These are phyloP conservation scores for Xylocampa areola DNA, from an alignment of 2,888 invertebrate genomes.

Conservation along the genomic window DNA sequence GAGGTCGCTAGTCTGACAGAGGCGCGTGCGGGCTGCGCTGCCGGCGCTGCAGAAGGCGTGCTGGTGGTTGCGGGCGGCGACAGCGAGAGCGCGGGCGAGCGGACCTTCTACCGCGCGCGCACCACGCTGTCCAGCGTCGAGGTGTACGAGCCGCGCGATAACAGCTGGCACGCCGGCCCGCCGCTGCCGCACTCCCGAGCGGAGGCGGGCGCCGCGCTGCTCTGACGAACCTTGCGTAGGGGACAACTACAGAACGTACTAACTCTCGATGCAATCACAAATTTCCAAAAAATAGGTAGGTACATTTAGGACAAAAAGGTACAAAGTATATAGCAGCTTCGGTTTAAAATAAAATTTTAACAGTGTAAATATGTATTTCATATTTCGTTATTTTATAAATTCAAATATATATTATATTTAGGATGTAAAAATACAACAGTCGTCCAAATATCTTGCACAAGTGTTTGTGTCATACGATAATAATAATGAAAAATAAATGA, in stretches of 20 bases:
- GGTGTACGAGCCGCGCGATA: slow-evolving; percentile 94
- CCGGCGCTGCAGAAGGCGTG: slow-evolving; percentile 94
- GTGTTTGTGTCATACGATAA: neutral
- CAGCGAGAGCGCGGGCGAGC: slow-evolving; percentile 93
- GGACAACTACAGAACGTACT: neutral
- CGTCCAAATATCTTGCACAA: slow-evolving; percentile 33
- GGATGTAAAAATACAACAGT: slow-evolving; percentile 15
- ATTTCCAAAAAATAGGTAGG: slow-evolving; percentile 19
- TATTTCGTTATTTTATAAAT: slow-evolving; percentile 6
- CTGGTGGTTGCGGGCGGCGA: slow-evolving; percentile 96
- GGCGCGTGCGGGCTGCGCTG: slow-evolving; percentile 95
- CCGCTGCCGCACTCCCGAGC: slow-evolving; percentile 95
- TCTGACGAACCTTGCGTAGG: slow-evolving; percentile 81
- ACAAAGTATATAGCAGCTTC: slow-evolving; percentile 41
- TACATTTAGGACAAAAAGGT: slow-evolving; percentile 35
- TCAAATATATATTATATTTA: slow-evolving; percentile 9
- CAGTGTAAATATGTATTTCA: slow-evolving; percentile 10
- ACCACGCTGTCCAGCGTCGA: slow-evolving; percentile 95
- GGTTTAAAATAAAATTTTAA: slow-evolving; percentile 7
- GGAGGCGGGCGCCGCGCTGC: slow-evolving; percentile 96
- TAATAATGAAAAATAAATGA: neutral
- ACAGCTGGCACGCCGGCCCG: slow-evolving; percentile 94
- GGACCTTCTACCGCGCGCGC: slow-evolving; percentile 95
- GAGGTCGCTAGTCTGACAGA: slow-evolving; percentile 93
- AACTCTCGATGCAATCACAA: slow-evolving; percentile 4